A percentile compares a stretch with the other conserved stretches of the same genome.
Conservation (phyloP, 2,113 vertebrate species). For the Nesoenas mayeri region DNA sequence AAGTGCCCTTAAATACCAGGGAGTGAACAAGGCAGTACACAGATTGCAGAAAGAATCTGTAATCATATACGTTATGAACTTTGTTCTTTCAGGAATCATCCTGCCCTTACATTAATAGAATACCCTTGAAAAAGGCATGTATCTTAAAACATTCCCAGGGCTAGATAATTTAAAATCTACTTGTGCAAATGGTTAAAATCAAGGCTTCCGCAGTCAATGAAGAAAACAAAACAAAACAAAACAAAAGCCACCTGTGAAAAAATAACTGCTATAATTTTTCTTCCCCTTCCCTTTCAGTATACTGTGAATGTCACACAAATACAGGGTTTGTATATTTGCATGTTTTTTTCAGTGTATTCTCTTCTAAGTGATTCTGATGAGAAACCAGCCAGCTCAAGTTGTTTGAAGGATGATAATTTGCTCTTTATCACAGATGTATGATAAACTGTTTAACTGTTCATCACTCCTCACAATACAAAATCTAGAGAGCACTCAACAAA, state of each 20-base stretch:
- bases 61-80: conserved; percentile 3
- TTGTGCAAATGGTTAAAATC: not conserved
- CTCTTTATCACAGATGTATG: not conserved
- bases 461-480: not conserved
- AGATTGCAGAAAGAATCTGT: conserved; percentile 41
- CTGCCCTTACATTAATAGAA: not conserved
- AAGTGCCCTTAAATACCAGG: conserved; percentile 61
- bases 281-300: not conserved
- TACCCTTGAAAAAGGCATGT: not conserved
- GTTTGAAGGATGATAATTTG: not conserved
- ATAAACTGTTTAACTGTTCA: not conserved
- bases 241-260: not conserved
- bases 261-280: not conserved
- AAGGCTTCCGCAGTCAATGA: not conserved
- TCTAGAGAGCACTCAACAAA: not conserved
- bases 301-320: not conserved
- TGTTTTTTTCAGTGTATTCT: not conserved
- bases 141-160: not conserved
- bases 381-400: not conserved
- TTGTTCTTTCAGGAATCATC: not conserved
- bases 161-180: not conserved
- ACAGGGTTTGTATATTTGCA: not conserved
- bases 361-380: not conserved
- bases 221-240: not conserved
- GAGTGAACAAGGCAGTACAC: conserved; percentile 41